phyloP scores from a whole-genome alignment of 2,888 invertebrate genomes.

The Heliconius ethilla region DNA sequence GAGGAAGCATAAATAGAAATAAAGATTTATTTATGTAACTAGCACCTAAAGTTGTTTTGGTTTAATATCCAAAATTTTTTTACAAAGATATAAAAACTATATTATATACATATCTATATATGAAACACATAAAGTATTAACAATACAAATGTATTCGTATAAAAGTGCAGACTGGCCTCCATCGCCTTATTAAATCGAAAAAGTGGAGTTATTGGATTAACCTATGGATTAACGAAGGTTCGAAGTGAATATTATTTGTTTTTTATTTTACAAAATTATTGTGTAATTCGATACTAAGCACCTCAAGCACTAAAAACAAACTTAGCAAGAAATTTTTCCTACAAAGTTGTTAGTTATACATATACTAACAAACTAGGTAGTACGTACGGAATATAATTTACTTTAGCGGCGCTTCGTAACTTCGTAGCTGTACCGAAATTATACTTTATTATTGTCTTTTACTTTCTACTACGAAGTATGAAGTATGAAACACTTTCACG shows the following conservation, averaged over 20 bases:
- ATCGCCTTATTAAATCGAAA: too few relatives aligned
- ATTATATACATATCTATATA: too few relatives aligned
- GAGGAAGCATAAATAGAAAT: not conserved
- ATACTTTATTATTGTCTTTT: conserved; percentile 45
- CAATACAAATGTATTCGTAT: too few relatives aligned
- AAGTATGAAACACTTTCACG: conserved; percentile 41
- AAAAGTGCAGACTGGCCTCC: too few relatives aligned
- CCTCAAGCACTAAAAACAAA: not conserved
- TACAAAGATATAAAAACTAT: too few relatives aligned
- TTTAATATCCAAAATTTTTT: not conserved
- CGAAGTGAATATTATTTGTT: too few relatives aligned
- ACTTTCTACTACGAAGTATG: conserved; percentile 44
- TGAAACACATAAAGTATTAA: too few relatives aligned
- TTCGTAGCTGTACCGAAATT: conserved; percentile 30
- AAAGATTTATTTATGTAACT: not conserved
- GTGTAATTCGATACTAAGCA: not conserved
- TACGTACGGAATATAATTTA: conserved; percentile 36
- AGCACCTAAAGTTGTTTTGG: not conserved
- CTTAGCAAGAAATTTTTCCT: not conserved
- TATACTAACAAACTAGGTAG: conserved; percentile 29
- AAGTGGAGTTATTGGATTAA: too few relatives aligned
- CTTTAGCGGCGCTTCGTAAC: conserved; percentile 29
- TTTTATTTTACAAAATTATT: too few relatives aligned
- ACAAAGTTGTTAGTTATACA: conserved; percentile 19
- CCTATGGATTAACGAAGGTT: too few relatives aligned